Conservation (phyloP, 1,140 invertebrate species). For the Acromyrmex heyeri region DNA sequence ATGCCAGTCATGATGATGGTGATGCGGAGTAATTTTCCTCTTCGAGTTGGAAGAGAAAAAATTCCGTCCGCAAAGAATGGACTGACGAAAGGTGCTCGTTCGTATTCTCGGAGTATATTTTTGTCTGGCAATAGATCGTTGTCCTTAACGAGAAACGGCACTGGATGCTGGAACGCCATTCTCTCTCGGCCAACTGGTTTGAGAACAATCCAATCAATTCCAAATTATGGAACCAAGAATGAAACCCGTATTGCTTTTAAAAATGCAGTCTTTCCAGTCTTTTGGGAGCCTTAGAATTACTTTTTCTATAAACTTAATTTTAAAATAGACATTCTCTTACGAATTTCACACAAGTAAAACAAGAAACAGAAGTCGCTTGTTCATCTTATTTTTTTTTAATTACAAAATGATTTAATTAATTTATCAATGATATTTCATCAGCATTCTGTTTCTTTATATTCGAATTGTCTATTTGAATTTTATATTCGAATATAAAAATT, state of each 20-base stretch:
- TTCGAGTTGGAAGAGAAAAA: not conserved
- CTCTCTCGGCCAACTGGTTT: not conserved
- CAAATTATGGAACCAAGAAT: not conserved
- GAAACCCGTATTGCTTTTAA: not conserved
- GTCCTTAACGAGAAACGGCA: constrained; percentile 15
- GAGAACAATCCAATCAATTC: not conserved
- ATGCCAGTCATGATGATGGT: constrained; percentile 15
- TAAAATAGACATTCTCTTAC: not conserved
- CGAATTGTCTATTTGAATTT: not conserved
- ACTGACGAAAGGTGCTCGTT: not conserved
- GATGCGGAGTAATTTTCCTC: constrained; percentile 40
- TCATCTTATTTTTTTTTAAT: not conserved
- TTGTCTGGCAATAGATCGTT: constrained; percentile 29
- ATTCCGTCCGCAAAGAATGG: not conserved
- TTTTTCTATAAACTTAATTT: not conserved
- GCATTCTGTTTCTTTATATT: not conserved
- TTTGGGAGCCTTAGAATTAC: not conserved
- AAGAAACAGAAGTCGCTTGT: not conserved
- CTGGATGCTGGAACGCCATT: too few species aligned
- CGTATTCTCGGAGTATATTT: constrained; percentile 17
- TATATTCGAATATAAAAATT: not conserved
- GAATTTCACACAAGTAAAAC: not conserved
- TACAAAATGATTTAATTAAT: not conserved
- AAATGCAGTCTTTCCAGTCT: not conserved
- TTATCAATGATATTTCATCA: not conserved